phyloP scores from a whole-genome alignment of 2,888 invertebrate genomes.

The Pollenia griseotomentosa region DNA sequence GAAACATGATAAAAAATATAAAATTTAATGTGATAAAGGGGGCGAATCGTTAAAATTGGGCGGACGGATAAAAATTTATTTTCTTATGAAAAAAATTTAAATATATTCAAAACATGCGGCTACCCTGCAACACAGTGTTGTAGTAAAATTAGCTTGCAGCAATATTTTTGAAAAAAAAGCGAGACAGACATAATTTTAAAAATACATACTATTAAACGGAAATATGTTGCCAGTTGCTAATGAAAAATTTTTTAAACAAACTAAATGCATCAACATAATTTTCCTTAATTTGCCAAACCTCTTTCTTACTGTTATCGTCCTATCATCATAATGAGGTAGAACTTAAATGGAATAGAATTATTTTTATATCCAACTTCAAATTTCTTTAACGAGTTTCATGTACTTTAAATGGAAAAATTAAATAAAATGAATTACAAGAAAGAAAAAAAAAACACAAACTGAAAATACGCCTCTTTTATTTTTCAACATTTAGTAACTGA shows the following conservation, averaged over 20 bases:
- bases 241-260: background rate
- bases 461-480: constrained; percentile 57
- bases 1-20: background rate
- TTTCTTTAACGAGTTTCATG: constrained; percentile 51
- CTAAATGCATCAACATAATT: constrained; percentile 34
- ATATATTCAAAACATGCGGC: constrained; percentile 45
- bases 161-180: constrained; percentile 1
- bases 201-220: background rate
- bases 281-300: background rate
- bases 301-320: constrained; percentile 34
- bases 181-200: constrained; percentile 18
- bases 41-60: constrained; percentile 67
- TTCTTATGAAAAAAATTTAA: constrained; percentile 5
- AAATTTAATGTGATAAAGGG: constrained; percentile 52
- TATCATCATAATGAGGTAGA: constrained; percentile 59
- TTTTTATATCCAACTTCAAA: constrained; percentile 18
- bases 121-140: background rate
- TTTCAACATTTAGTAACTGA: constrained; percentile 44
- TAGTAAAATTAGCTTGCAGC: constrained; percentile 13
- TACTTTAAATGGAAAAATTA: constrained; percentile 32
- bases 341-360: constrained; percentile 50
- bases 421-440: constrained; percentile 18
- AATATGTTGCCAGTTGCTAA: constrained; percentile 22
- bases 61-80: constrained; percentile 50
- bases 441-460: constrained; percentile 19